Base-by-base conservation (phyloP, 2,113 vertebrate genomes). In the Heteronetta atricapilla region DNA sequence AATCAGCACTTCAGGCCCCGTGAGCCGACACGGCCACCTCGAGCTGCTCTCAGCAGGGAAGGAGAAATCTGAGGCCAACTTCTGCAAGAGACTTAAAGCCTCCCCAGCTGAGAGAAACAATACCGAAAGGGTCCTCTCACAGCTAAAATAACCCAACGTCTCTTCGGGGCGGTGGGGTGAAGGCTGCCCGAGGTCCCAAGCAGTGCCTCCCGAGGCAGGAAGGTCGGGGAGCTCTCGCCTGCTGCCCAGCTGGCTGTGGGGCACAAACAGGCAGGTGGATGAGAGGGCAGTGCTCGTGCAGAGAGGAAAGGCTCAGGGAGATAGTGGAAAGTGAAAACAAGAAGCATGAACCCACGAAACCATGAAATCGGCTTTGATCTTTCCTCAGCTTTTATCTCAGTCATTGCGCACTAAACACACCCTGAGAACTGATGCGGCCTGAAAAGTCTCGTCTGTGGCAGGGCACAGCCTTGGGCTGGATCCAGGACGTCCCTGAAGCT, bases 341-440 rank as follows among this genome's bases (percentile, higher is more conserved):
- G 82, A 72, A 93, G 76, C 59, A 60, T 9, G 62, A 93, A 70
- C 50, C 91, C 82, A 86, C n/a, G 70, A 92, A 56, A 6, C 88
- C 83, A 68, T 67, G 52, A 88, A 83, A 88, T 11, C 29, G 0
- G 10, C 91, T 96, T 95, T 92, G 84, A 95, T 95, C 89, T 91
- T 87, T 14, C 53, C 89, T 79, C 74, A 50, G 84, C 81, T 93
- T 90, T 89, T 60, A 72, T 89, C 92, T 92, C 0, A 0, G 26
- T 31, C 20, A 29, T 42, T 4, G 2, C 42, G 44, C 25, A 46
- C 2, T 0, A 64, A 48, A 56, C 44, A 42, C 58, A 36, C 72
- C 79, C 63, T 79, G 82, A 55, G 53, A 86, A 58, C 11, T 5
- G 28, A 15, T 15, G 33, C 29, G 20, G 44, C 33, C 58, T 46